Conservation (phyloP, 2,113 vertebrate genomes). For the Notarius lentiginosus region DNA sequence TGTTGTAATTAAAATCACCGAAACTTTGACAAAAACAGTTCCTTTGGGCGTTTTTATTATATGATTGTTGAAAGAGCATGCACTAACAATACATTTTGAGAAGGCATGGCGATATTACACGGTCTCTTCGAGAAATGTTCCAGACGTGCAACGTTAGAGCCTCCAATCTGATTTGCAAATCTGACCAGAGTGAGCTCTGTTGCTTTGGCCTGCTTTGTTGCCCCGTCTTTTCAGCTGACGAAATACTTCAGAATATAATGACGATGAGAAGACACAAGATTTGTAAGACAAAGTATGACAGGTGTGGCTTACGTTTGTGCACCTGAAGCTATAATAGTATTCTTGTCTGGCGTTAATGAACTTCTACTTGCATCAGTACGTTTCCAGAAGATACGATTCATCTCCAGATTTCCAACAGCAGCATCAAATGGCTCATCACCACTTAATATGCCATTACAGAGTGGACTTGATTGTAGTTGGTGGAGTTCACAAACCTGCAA, state of each 20-base stretch:
- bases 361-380: not conserved
- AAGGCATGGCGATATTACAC: not conserved
- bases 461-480: slow-evolving; percentile 59
- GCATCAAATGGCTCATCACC: not conserved
- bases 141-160: not conserved
- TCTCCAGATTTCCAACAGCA: not conserved
- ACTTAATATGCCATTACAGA: slow-evolving; percentile 56
- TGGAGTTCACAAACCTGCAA: slow-evolving; percentile 60
- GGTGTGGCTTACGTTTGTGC: not conserved
- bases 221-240: not conserved
- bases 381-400: not conserved
- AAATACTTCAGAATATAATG: not conserved
- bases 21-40: not conserved
- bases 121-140: not conserved
- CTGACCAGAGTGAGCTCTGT: not conserved
- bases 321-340: not conserved
- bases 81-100: not conserved
- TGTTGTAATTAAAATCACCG: not conserved
- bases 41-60: not conserved
- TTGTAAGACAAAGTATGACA: not conserved
- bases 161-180: slow-evolving; percentile 7
- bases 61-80: not conserved
- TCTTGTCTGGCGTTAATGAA: not conserved
- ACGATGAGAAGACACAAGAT: not conserved
- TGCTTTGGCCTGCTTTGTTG: not conserved